Base-by-base conservation (phyloP, 2,888 invertebrate genomes). In the Brachyptera putata region DNA sequence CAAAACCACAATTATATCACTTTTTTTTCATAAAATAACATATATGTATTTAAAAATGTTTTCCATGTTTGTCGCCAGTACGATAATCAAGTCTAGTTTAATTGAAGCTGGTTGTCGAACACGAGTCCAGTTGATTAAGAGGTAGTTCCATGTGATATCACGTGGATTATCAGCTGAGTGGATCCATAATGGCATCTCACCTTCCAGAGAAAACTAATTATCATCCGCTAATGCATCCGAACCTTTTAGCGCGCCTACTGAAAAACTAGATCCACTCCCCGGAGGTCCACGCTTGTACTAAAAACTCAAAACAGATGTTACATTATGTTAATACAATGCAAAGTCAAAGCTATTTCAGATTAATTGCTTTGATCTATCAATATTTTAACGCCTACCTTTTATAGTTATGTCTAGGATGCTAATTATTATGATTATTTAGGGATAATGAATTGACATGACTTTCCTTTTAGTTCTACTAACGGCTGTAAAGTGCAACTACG, bases 321-420 rank as follows among this genome's bases (percentile, higher is more conserved):
- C 18, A 34, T 13, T 53, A 16, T 36, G 30, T 30, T 26, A 30
- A 30, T 30, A n/a, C 13, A 14, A 4, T 16, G 30, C 4, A 46
- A 22, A 46, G 50, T 30, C 36, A 53, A 36, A 34, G 53, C 53
- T 16, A 53, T 53, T 53, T 36, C n/a, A 53, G 53, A 53, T 53
- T 53, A 53, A 53, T 53, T 36, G 53, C 18, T 24, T 50, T 53
- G 53, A 53, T 53, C 53, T 53, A 53, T 53, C 53, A 53, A 53
- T 53, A 53, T 22, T 22, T 30, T 16, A 30, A 53, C 53, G 53
- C 53, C 53, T 36, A 36, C 53, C 34, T 36, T 50, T 53, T 53
- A 53, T 18, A 36, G 34, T 36, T 53, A 22, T 36, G 53, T 53
- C 53, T 53, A 18, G 53, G 53, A 53, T 53, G 53, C 34, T 53